These are phyloP conservation scores for Hylyphantes graminicola DNA, from an alignment of 1,140 invertebrate genomes.

Conservation along the genomic window DNA sequence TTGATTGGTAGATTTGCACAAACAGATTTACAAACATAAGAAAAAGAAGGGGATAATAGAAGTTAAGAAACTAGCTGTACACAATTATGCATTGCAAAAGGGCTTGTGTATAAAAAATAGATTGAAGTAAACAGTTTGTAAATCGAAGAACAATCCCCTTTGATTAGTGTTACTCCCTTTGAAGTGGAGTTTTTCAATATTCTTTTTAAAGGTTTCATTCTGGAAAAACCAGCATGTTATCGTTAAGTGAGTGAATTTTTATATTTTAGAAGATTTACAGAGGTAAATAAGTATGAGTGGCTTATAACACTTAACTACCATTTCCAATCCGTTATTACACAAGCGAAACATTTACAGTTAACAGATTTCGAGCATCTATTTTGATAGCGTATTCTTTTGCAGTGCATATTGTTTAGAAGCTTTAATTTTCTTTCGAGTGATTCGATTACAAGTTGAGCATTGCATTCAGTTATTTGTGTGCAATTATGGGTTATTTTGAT, in stretches of 20 bases:
- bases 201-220: slow-evolving; percentile 9
- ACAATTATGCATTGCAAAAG: slow-evolving; percentile 40
- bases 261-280: slow-evolving; percentile 21
- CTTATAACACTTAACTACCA: slow-evolving; percentile 11
- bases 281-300: slow-evolving; percentile 2
- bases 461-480: no score
- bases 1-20: slow-evolving; percentile 58
- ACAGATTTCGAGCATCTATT: not conserved
- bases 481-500: no score
- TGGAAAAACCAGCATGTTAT: slow-evolving; percentile 52
- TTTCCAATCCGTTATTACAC: not conserved
- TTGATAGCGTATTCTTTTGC: no score
- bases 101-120: slow-evolving; percentile 22
- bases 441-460: no score
- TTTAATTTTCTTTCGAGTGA: no score
- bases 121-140: slow-evolving; percentile 38
- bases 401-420: no score
- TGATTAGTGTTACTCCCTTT: slow-evolving; percentile 50
- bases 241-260: slow-evolving; percentile 12
- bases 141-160: slow-evolving; percentile 59
- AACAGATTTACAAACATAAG: slow-evolving; percentile 40
- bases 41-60: slow-evolving; percentile 49
- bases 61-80: slow-evolving; percentile 42
- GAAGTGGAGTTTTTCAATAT: slow-evolving; percentile 21
- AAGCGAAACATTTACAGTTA: not conserved